A percentile compares a stretch with the other conserved stretches of the same genome.
Evolutionary conservation across 2,113 vertebrate genomes (phyloP).

Genomic region (Pluvialis apricaria): DNA sequence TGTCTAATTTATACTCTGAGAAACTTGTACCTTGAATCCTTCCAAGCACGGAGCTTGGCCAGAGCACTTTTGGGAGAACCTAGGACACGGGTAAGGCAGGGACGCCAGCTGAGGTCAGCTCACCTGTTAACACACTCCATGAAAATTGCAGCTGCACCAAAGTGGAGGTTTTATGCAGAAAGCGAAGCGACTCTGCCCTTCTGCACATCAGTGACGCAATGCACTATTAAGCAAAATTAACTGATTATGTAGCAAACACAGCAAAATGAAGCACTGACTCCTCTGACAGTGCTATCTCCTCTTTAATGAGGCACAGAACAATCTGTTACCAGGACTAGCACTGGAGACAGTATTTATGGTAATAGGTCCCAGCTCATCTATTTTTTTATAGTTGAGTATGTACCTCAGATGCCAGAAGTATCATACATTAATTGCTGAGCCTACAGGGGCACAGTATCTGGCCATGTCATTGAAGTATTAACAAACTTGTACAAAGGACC

Average conservation of each 20-base stretch:
- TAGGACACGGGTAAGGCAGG: background rate
- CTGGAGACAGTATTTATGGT: background rate
- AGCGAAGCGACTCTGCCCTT: background rate
- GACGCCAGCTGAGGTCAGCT: background rate
- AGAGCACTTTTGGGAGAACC: background rate
- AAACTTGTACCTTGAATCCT: background rate
- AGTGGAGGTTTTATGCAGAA: background rate
- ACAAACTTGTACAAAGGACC: background rate
- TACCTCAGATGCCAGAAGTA: background rate
- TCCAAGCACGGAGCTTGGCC: background rate
- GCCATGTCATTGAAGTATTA: background rate
- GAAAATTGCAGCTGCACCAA: background rate
- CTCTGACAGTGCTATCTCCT: background rate
- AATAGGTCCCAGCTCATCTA: background rate
- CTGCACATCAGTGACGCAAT: background rate
- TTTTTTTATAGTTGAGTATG: background rate
- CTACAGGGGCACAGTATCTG: background rate
- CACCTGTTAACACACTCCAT: background rate
- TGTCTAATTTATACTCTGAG: background rate
- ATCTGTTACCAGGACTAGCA: background rate
- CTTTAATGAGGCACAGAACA: conserved; percentile 43
- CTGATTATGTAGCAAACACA: conserved; percentile 34
- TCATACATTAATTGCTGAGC: background rate
- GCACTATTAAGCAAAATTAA: conserved; percentile 53
- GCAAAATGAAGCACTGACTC: conserved; percentile 30